phyloP scores from a whole-genome alignment of 2,888 invertebrate genomes.

The Dryococelus australis region DNA sequence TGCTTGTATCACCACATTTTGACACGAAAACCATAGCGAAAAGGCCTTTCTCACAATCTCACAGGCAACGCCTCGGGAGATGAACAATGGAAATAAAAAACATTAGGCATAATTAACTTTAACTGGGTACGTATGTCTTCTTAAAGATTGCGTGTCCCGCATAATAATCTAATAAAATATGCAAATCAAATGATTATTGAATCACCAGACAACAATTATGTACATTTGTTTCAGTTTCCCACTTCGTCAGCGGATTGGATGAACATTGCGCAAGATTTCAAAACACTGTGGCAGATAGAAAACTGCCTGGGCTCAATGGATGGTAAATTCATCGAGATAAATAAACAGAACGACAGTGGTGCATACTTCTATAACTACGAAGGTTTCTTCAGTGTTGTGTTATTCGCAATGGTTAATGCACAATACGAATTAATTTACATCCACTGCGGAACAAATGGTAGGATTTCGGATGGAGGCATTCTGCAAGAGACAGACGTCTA shows the following conservation, averaged over 20 bases:
- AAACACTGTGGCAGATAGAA: slow-evolving; percentile 29
- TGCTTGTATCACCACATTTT: too few species aligned
- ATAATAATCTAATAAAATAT: neutral
- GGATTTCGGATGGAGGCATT: slow-evolving; percentile 49
- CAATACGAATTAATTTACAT: slow-evolving; percentile 46
- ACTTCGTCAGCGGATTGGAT: slow-evolving; percentile 19
- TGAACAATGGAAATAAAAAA: neutral
- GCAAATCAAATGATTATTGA: neutral
- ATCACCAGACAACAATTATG: neutral
- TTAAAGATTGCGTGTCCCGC: neutral
- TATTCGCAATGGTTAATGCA: slow-evolving; percentile 48
- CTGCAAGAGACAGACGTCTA: slow-evolving; percentile 43
- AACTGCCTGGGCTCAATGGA: slow-evolving; percentile 33
- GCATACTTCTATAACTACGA: slow-evolving; percentile 45
- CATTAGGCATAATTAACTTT: neutral
- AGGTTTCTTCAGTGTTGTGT: slow-evolving; percentile 41
- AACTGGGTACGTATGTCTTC: neutral
- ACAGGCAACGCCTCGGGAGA: too few species aligned
- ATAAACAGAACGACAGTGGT: slow-evolving; percentile 40
- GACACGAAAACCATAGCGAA: too few species aligned
- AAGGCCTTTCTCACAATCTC: too few species aligned
- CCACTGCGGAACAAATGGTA: slow-evolving; percentile 47
- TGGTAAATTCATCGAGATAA: slow-evolving; percentile 30
- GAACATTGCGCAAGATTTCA: neutral
- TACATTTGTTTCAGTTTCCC: slow-evolving; percentile 31